Percentiles rank a stretch among this genome's conserved stretches.
phyloP scores from a whole-genome alignment of 2,113 vertebrate species.

The Hyperopisus bebe region DNA sequence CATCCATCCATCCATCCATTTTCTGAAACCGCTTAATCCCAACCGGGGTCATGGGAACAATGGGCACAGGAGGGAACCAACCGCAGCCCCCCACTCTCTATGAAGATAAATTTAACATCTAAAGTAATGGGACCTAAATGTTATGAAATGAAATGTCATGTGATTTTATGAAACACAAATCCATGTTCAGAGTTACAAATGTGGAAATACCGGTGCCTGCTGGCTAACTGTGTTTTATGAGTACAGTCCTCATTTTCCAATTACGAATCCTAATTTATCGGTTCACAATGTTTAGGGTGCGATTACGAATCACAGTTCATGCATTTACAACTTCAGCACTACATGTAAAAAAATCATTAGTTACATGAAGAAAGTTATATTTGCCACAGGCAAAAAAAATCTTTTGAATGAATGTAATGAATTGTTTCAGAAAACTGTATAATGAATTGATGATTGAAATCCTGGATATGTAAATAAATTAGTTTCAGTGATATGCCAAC shows the following conservation, averaged over 20 bases:
- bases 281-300: background rate
- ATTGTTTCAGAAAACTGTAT: too few relatives aligned
- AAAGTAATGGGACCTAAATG: background rate
- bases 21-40: too few relatives aligned
- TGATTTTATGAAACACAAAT: background rate
- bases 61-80: too few relatives aligned
- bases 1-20: too few relatives aligned
- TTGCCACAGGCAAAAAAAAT: too few relatives aligned
- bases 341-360: background rate
- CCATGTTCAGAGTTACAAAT: background rate
- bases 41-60: too few relatives aligned
- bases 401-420: too few relatives aligned
- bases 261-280: background rate
- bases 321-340: background rate
- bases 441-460: background rate
- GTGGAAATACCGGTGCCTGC: background rate
- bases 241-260: background rate
- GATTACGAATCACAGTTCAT: background rate
- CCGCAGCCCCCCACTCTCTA: background rate
- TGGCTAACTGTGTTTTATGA: background rate
- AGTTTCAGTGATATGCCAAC: background rate
- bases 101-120: background rate
- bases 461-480: background rate
- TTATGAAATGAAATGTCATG: background rate
- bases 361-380: background rate